A percentile compares a stretch with the other conserved stretches of the same genome.
Conservation (phyloP, 2,797 vertebrate genomes). For the Rhadinocentrus ornatus region DNA sequence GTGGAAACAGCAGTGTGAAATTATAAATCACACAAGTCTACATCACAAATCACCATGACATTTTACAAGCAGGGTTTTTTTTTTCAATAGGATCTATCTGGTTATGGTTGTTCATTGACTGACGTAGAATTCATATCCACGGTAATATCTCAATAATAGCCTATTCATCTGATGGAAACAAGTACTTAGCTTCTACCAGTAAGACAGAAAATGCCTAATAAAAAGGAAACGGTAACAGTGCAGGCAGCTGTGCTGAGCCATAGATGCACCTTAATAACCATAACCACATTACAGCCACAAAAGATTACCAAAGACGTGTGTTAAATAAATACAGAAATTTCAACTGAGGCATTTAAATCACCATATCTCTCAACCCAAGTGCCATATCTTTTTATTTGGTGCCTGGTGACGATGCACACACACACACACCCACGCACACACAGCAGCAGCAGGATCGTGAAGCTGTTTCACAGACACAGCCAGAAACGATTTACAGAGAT, state of each 20-base stretch:
- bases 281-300: slow-evolving; percentile 75
- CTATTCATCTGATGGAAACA: slow-evolving; percentile 71
- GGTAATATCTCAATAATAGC: slow-evolving; percentile 77
- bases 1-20: slow-evolving; percentile 78
- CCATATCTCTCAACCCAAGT: slow-evolving; percentile 58
- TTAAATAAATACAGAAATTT: slow-evolving; percentile 71
- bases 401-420: slow-evolving; percentile 41
- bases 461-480: slow-evolving; percentile 64
- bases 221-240: slow-evolving; percentile 57
- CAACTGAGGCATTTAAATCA: slow-evolving; percentile 66
- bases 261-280: slow-evolving; percentile 73
- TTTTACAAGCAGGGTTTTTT: slow-evolving; percentile 69
- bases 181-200: slow-evolving; percentile 69
- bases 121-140: slow-evolving; percentile 69
- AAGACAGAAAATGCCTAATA: slow-evolving; percentile 61
- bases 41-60: slow-evolving; percentile 80
- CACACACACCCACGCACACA: slow-evolving; percentile 21
- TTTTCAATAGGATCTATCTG: slow-evolving; percentile 62
- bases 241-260: slow-evolving; percentile 53
- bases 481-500: slow-evolving; percentile 71
- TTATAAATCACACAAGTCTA: slow-evolving; percentile 72
- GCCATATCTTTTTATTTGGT: slow-evolving; percentile 69
- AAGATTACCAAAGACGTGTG: slow-evolving; percentile 69
- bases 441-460: slow-evolving; percentile 43
- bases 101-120: slow-evolving; percentile 74